A percentile compares a stretch with the other conserved stretches of the same genome.
phyloP scores from a whole-genome alignment of 2,888 invertebrate genomes.

The Scaptomyza flava region DNA sequence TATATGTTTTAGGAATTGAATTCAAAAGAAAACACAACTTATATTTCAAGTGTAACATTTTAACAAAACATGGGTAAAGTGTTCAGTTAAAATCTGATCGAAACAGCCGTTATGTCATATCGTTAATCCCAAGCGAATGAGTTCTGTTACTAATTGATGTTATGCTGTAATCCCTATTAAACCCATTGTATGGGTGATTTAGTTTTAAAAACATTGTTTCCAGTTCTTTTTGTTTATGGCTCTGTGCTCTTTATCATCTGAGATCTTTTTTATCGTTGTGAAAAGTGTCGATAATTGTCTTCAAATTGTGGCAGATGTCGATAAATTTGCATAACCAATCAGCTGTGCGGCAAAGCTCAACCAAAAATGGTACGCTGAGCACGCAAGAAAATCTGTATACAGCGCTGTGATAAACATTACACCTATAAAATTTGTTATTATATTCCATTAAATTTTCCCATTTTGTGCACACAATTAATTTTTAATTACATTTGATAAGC shows the following conservation, averaged over 20 bases:
- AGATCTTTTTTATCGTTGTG: neutral
- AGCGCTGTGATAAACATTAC: neutral
- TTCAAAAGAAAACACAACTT: neutral
- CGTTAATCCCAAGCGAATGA: neutral
- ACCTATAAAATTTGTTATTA: neutral
- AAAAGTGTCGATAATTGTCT: slow-evolving; percentile 2
- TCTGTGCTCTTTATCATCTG: neutral
- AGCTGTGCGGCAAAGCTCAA: neutral
- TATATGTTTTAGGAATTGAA: slow-evolving; percentile 8
- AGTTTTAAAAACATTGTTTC: neutral
- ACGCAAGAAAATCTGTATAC: neutral
- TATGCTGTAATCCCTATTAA: neutral
- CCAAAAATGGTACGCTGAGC: neutral
- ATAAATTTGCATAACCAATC: neutral
- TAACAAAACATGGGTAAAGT: neutral
- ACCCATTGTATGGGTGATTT: neutral
- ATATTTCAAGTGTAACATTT: slow-evolving; percentile 30
- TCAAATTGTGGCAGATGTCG: slow-evolving; percentile 15
- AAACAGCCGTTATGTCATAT: slow-evolving; percentile 26
- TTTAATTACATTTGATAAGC: neutral
- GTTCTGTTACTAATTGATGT: neutral
- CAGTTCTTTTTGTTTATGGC: neutral
- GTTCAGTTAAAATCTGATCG: neutral
- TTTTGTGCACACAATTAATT: neutral
- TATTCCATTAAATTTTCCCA: neutral